Evolutionary conservation across 2,797 vertebrate species (phyloP), one percentile per base, ranked within the genome.

Genomic region (Paramormyrops hopkinsi): DNA sequence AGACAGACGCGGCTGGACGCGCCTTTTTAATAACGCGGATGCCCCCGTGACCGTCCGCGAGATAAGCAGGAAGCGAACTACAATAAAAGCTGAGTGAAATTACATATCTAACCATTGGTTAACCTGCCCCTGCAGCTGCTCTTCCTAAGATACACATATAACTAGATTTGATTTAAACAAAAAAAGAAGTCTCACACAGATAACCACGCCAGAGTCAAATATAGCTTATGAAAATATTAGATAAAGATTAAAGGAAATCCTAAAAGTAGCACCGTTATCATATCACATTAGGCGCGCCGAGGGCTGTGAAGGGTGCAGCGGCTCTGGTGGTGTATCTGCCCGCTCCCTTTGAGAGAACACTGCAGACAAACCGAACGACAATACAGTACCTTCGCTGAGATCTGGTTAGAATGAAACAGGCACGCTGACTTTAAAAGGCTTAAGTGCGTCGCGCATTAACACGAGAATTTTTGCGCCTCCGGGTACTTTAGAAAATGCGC

Each of bases 81-180:
- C 83, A 86, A 51, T 86, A 86, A 86, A 86, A 51, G 22, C 50
- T 14, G 44, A 14, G 48, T 86, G 46, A 86, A 86, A 86, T 86
- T 53, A 51, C 50, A 86, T 3, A 86, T 25, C n/a, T 29, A 14
- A 25, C 25, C 48, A 86, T 12, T 53, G 50, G 46, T 33, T 86
- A 86, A 86, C 82, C n/a, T 51, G 19, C 50, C 50, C 3, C 83
- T 25, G 50, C 50, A 86, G 48, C 25, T 86, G 46, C 50, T 53
- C 50, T 14, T 86, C 41, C 73, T 9, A 50, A 46, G 82, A 22
- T 50, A 48, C 11, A 84, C 37, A 69, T 48, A 50, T 22, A 84
- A 84, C 19, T 50, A 50, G 19, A 29, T 50, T 25, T 50, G n/a
- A 84, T 50, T 84, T 84, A 84, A 84, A 84, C 50, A 84, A 84